Percentiles rank a stretch among this genome's conserved stretches.
Evolutionary conservation across 2,797 vertebrate species (phyloP).

Genomic region (Spea hammondii): DNA sequence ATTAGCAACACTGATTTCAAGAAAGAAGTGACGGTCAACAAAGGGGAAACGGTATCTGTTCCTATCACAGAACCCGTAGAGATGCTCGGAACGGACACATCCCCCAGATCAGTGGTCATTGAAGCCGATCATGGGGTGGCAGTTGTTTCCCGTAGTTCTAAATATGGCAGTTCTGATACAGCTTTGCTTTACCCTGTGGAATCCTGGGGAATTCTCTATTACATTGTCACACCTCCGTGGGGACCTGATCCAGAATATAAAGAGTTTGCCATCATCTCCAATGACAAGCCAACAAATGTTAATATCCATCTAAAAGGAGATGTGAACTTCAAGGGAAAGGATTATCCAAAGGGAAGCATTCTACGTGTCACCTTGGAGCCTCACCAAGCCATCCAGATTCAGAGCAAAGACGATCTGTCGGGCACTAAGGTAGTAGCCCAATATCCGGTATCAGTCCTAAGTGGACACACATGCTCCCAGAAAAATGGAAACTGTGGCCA

Average conservation of each 20-base stretch:
- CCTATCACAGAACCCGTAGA: constrained; percentile 60
- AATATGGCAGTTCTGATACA: constrained; percentile 64
- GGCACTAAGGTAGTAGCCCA: constrained; percentile 65
- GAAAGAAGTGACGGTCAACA: constrained; percentile 56
- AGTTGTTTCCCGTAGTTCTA: constrained; percentile 66
- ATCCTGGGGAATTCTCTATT: constrained; percentile 70
- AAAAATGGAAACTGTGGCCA: constrained; percentile 69
- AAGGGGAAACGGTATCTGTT: constrained; percentile 57
- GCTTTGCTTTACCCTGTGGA: constrained; percentile 65
- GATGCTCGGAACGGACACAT: constrained; percentile 53
- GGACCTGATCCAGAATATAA: constrained; percentile 39
- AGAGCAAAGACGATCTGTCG: constrained; percentile 62
- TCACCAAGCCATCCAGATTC: constrained; percentile 70
- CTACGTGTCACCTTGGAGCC: constrained; percentile 64
- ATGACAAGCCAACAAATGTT: constrained; percentile 60
- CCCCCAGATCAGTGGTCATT: constrained; percentile 61
- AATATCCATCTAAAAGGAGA: constrained; percentile 54
- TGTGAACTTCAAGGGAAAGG: constrained; percentile 55
- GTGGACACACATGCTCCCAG: constrained; percentile 71
- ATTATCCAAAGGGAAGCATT: constrained; percentile 42
- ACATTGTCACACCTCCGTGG: constrained; percentile 65
- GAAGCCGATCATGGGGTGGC: constrained; percentile 63
- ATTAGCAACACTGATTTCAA: constrained; percentile 59
- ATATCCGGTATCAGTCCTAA: constrained; percentile 67
- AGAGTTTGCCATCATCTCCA: constrained; percentile 73